Evolutionary conservation across 2,888 invertebrate genomes (phyloP).

Genomic region (Amiota mariae): DNA sequence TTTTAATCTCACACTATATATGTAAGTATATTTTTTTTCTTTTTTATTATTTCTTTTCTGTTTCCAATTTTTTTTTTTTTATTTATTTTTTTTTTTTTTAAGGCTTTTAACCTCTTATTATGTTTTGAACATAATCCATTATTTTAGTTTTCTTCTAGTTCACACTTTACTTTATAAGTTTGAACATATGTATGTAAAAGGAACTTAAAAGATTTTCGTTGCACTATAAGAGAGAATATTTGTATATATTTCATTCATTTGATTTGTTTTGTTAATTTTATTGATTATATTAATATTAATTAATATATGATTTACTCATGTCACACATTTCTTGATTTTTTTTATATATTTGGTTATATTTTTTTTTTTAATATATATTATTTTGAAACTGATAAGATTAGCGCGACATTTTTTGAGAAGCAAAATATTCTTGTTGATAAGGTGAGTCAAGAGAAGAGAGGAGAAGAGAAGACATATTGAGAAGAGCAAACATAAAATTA

Average conservation of each 20-base stretch:
- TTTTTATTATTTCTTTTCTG: too few species aligned
- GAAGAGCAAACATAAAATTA: too few species aligned
- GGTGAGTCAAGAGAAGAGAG: too few species aligned
- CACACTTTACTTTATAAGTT: neutral
- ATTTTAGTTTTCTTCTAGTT: constrained; percentile 8
- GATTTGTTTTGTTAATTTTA: neutral
- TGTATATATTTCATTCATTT: neutral
- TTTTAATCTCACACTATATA: neutral
- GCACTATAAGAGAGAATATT: constrained; percentile 14
- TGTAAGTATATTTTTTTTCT: too few species aligned
- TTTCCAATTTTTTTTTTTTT: neutral
- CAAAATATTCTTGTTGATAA: neutral
- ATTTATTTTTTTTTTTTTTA: neutral
- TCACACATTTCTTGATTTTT: too few species aligned
- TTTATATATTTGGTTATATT: constrained; percentile 12
- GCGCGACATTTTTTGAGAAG: neutral
- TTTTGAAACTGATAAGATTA: neutral
- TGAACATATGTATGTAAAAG: neutral
- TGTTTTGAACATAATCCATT: constrained; percentile 22
- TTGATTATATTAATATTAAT: too few species aligned
- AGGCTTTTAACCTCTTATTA: constrained; percentile 18
- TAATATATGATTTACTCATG: too few species aligned
- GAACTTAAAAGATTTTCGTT: constrained; percentile 2
- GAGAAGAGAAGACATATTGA: too few species aligned
- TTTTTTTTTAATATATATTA: neutral